These are phyloP conservation scores for human DNA, from an alignment of 2,113 vertebrate genomes.

Conservation along the genomic window DNA sequence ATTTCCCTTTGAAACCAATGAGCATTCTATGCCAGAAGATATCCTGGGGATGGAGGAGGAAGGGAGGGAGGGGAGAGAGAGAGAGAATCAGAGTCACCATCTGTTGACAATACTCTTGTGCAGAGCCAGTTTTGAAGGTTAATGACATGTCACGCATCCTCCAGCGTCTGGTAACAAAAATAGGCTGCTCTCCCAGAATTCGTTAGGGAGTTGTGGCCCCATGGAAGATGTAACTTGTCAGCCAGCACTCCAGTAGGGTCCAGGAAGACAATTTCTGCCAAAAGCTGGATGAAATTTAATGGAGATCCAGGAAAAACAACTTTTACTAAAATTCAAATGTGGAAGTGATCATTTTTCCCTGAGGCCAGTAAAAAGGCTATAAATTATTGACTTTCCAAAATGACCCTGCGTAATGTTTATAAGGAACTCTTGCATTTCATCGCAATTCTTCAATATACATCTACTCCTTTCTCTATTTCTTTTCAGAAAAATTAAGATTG, in stretches of 20 bases:
- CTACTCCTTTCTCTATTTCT: not conserved
- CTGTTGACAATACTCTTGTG: conserved; percentile 58
- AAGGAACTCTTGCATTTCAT: not conserved
- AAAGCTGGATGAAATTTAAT: conserved; percentile 54
- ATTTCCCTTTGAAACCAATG: conserved; percentile 41
- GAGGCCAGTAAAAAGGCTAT: not conserved
- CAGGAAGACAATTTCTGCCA: conserved; percentile 61
- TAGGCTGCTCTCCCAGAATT: conserved; percentile 66
- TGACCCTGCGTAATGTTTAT: not conserved
- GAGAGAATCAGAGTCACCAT: conserved; percentile 49
- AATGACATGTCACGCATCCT: conserved; percentile 68
- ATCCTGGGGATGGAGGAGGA: not conserved
- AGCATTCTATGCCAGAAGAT: conserved; percentile 28
- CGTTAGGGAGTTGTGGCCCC: conserved; percentile 38
- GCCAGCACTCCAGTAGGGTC: conserved; percentile 47
- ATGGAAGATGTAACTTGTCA: conserved; percentile 19
- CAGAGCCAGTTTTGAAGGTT: conserved; percentile 69
- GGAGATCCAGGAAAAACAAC: conserved; percentile 55
- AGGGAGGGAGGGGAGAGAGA: not conserved
- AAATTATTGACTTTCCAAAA: not conserved
- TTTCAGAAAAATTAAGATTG: conserved; percentile 10
- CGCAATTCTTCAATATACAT: not conserved
- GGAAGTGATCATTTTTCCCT: not conserved
- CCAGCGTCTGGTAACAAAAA: conserved; percentile 64
- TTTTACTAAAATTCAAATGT: conserved; percentile 33